Evolutionary conservation across 2,113 vertebrate genomes (phyloP), one percentile per base, ranked within the genome.

Genomic region (Hylia prasina): DNA sequence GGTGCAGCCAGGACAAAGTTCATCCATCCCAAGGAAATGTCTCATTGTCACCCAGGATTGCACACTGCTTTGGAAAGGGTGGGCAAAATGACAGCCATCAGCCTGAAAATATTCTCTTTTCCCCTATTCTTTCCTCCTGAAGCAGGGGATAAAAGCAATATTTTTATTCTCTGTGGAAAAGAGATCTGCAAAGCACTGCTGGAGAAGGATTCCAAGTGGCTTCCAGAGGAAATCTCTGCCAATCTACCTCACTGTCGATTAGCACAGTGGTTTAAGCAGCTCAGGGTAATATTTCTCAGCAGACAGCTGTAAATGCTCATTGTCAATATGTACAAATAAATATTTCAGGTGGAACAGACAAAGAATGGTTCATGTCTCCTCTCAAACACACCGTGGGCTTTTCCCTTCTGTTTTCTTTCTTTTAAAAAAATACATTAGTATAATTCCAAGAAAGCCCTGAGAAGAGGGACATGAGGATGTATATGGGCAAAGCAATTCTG

Each of bases 291-390:
- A 91, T 89, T 83, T 95, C 88, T 94, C 77, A 79, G 84, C 75
- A 88, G 85, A 84, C 11, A 3, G 91, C 82, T 95, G 82, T 90
- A 95, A 96, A 96, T 91, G 80, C 82, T 97, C 77, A 61, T 86
- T 96, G 95, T 97, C 94, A 96, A 94, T 94, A 96, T 96, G 94
- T 93, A 76, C 93, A 97, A 95, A 96, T 86, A 97, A 93, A 69
- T 95, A 78, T 96, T 95, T 86, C 63, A 91, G 88, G 66, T 68
- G 84, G 65, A 96, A 87, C 65, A 85, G 94, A 64, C 31, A 33
- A 73, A 92, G 71, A 56, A 58, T 3, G 5, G 68, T 51, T 93
- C 37, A 27, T 37, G 56, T 69, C 94, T 93, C 69, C 27, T 69
- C 54, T 95, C 88, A 76, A 82, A 91, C 20, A 89, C 50, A 50